phyloP scores from a whole-genome alignment of 2,888 invertebrate species.

The Hedychridium roseum region DNA sequence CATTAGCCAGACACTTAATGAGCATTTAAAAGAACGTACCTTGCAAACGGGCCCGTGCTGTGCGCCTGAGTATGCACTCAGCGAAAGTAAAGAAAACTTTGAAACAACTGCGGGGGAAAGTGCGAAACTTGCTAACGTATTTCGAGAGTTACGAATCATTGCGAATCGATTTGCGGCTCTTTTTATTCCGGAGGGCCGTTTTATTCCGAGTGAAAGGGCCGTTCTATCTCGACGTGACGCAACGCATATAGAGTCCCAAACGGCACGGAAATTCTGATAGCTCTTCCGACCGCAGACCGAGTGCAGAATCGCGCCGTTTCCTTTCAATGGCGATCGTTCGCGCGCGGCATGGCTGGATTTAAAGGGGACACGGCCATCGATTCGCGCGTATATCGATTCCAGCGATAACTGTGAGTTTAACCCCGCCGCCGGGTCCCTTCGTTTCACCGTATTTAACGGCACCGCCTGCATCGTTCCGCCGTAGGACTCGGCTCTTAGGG shows the following conservation, averaged over 20 bases:
- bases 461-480: conserved; percentile 29
- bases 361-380: conserved; percentile 41
- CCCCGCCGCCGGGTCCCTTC: conserved; percentile 42
- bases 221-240: neutral
- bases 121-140: too few species aligned
- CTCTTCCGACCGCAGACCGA: conserved; percentile 1
- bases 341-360: conserved; percentile 35
- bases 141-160: too few species aligned
- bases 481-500: conserved; percentile 46
- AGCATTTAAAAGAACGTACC: too few species aligned
- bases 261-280: neutral
- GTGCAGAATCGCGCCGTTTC: too few species aligned
- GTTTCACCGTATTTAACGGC: conserved; percentile 45
- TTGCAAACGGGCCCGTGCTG: too few species aligned
- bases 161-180: too few species aligned
- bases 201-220: too few species aligned
- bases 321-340: conserved; percentile 38
- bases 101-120: too few species aligned
- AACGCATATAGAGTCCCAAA: neutral
- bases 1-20: too few species aligned
- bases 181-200: too few species aligned
- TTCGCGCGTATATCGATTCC: conserved; percentile 38
- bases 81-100: too few species aligned
- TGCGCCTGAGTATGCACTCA: too few species aligned
- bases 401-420: conserved; percentile 47